Percentiles rank a stretch among this genome's conserved stretches.
Evolutionary conservation across 2,797 vertebrate genomes (phyloP).

Genomic region (Gobionotothen gibberifrons): DNA sequence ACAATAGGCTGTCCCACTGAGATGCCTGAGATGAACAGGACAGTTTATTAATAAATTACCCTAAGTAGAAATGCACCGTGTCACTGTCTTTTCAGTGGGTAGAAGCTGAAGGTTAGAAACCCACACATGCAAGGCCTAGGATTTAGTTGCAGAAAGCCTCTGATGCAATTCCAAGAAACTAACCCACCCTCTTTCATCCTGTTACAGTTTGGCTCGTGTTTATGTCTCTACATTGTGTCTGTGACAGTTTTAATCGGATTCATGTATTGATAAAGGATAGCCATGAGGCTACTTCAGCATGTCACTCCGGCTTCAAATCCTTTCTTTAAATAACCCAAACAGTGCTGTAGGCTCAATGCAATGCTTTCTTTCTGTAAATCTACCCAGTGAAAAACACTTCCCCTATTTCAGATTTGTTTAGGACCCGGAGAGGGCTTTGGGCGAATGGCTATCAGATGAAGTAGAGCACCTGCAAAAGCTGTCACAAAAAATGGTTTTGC

Average conservation of each 20-base stretch:
- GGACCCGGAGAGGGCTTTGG: constrained; percentile 39
- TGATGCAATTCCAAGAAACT: constrained; percentile 85
- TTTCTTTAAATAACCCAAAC: constrained; percentile 54
- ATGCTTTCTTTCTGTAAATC: constrained; percentile 41
- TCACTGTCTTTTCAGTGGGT: constrained; percentile 53
- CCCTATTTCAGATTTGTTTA: constrained; percentile 31
- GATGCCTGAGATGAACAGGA: constrained; percentile 17
- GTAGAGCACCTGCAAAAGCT: constrained; percentile 31
- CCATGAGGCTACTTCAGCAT: constrained; percentile 52
- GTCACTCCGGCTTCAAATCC: constrained; percentile 58
- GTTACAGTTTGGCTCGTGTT: constrained; percentile 60
- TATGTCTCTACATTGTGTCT: constrained; percentile 63
- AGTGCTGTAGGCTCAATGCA: constrained; percentile 46
- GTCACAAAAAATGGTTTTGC: constrained; percentile 12
- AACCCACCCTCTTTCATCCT: constrained; percentile 69
- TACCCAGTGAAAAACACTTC: constrained; percentile 21
- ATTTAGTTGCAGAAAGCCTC: constrained; percentile 74
- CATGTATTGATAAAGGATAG: constrained; percentile 63
- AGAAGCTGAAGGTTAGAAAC: constrained; percentile 60
- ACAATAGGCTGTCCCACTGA: constrained; percentile 9
- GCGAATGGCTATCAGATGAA: constrained; percentile 19
- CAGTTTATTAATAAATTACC: constrained; percentile 36
- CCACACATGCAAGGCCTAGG: constrained; percentile 56
- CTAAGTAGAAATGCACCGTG: constrained; percentile 31
- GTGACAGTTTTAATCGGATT: constrained; percentile 68